Base-by-base conservation (phyloP, 2,888 invertebrate genomes). In the Horisme vitalbata region DNA sequence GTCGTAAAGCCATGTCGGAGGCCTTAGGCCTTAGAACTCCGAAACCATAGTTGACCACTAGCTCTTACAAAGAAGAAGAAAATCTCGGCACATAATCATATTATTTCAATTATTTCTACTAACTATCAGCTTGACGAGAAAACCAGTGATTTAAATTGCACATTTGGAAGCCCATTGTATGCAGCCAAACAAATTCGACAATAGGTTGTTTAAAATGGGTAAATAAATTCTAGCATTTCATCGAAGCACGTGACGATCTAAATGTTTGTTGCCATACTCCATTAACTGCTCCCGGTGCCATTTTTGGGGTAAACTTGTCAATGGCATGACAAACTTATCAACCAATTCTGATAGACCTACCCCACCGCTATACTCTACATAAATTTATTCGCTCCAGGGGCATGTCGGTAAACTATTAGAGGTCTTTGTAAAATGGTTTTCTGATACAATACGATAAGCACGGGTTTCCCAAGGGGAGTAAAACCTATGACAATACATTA, bases 301-400 rank as follows among this genome's bases (percentile, higher is more conserved):
- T 66, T 71, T 79, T 75, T 70, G 71, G 82, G 79, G 79, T 75
- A 77, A 83, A 77, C 63, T 57, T 64, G 66, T 65, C 69, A 73
- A 72, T 76, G 66, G 66, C 63, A 61, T 68, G 58, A 57, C 51
- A 45, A 56, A 62, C 51, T 49, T 49, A 44, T 48, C 39, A 31
- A 47, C 79, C 72, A 68, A 21, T 21, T n/a, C 65, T 59, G 35
- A 24, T 33, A 55, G 74, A 65, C n/a, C 71, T 61, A 15, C 56
- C 45, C 12, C 44, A 21, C 53, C 35, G 41, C 28, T 11, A 26
- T 24, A 8, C 8, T 27, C 14, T 34, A 9, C 11, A 36, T 7
- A 41, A 41, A 38, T 4, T 2, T 14, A 10, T 15, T 8, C 20
- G 10, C 13, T 37, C 13, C 13, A 34, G 18, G 14, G 35, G 24